A percentile compares a stretch with the other conserved stretches of the same genome.
Evolutionary conservation across 2,113 vertebrate genomes (phyloP).

Genomic region (Brevimyrus niger): DNA sequence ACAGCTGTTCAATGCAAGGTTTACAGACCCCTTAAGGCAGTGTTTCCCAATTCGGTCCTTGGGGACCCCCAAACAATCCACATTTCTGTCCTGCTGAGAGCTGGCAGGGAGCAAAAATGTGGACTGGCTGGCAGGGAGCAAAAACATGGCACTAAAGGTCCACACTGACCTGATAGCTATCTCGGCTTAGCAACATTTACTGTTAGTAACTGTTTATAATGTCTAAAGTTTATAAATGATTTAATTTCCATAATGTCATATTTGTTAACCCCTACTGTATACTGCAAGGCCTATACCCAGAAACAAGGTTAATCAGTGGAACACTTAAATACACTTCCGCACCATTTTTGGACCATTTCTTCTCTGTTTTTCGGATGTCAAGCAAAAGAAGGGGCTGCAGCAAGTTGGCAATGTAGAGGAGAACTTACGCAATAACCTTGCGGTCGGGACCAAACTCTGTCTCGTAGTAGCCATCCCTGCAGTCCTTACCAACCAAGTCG

Average conservation of each 20-base stretch:
- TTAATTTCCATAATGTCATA: background rate
- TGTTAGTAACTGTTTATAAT: too few species aligned
- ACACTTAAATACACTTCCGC: background rate
- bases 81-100: background rate
- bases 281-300: background rate
- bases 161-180: background rate
- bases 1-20: background rate
- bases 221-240: background rate
- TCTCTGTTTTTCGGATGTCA: background rate
- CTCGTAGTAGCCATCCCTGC: slow-evolving; percentile 92
- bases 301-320: background rate
- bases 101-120: background rate
- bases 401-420: background rate
- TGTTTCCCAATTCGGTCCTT: background rate
- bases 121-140: background rate
- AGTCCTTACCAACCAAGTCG: slow-evolving; percentile 94
- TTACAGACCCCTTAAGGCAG: background rate
- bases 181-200: background rate
- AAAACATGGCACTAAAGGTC: background rate
- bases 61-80: background rate
- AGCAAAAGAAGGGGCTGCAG: background rate
- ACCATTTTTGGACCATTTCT: background rate
- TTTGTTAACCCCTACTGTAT: background rate
- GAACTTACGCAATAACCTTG: slow-evolving; percentile 84
- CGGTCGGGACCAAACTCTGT: slow-evolving; percentile 90